Conservation (phyloP, 2,797 vertebrate species). For the Sebastes matsubarae region DNA sequence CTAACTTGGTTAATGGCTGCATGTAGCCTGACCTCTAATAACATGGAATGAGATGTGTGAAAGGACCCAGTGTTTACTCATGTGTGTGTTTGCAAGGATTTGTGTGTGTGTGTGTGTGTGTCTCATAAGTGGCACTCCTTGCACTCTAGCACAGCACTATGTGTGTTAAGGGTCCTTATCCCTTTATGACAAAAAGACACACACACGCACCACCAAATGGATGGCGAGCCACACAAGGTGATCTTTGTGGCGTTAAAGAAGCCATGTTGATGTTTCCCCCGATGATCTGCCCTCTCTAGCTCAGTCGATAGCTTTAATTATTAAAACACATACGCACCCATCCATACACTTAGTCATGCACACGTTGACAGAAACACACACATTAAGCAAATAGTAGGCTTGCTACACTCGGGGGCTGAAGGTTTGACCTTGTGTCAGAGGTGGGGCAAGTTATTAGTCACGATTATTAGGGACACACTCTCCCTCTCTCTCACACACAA, state of each 20-base stretch:
- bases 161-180: slow-evolving; percentile 53
- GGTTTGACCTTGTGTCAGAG: slow-evolving; percentile 81
- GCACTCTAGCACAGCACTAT: slow-evolving; percentile 43
- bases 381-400: slow-evolving; percentile 67
- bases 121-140: slow-evolving; percentile 44
- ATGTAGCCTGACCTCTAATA: slow-evolving; percentile 75
- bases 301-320: slow-evolving; percentile 74
- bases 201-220: slow-evolving; percentile 37
- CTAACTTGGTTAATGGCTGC: slow-evolving; percentile 75
- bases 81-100: slow-evolving; percentile 40
- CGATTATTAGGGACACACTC: slow-evolving; percentile 77
- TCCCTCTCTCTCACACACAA: slow-evolving; percentile 20
- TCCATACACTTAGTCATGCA: slow-evolving; percentile 55
- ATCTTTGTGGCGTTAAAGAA: slow-evolving; percentile 76
- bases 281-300: slow-evolving; percentile 64
- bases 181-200: slow-evolving; percentile 33
- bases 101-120: slow-evolving; percentile 11
- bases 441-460: slow-evolving; percentile 83
- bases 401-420: slow-evolving; percentile 58
- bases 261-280: slow-evolving; percentile 66
- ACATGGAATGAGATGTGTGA: slow-evolving; percentile 74
- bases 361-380: slow-evolving; percentile 23
- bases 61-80: slow-evolving; percentile 78
- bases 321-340: slow-evolving; percentile 71
- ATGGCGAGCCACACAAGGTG: slow-evolving; percentile 63